Percentiles rank a stretch among this genome's conserved stretches.
Evolutionary conservation across 2,113 vertebrate species (phyloP).

Genomic region (Burhinus oedicnemus): DNA sequence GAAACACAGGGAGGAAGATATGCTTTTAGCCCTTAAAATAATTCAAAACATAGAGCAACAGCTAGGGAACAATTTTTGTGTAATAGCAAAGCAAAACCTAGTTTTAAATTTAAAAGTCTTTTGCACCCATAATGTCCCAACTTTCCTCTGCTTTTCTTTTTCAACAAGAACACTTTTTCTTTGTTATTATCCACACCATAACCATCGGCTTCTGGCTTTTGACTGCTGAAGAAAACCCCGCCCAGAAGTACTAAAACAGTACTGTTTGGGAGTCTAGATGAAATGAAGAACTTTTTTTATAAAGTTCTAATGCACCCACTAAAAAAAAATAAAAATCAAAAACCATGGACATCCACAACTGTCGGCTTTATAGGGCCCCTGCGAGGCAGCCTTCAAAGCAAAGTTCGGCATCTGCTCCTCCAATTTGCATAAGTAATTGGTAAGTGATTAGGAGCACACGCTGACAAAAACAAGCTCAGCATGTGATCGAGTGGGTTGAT

Average conservation of each 20-base stretch:
- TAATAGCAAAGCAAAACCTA: neutral
- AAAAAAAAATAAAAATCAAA: neutral
- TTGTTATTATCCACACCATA: neutral
- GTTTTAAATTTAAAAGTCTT: neutral
- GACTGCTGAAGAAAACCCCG: neutral
- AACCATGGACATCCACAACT: neutral
- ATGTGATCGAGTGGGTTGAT: conserved; percentile 19
- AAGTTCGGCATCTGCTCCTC: conserved; percentile 10
- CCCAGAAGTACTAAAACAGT: neutral
- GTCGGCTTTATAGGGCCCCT: neutral
- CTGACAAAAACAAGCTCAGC: conserved; percentile 54
- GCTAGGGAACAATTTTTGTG: neutral
- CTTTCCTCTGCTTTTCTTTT: neutral
- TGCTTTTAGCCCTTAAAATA: neutral
- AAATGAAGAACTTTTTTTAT: neutral
- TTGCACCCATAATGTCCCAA: neutral
- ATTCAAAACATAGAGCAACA: neutral
- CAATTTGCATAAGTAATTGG: conserved; percentile 55
- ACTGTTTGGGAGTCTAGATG: neutral
- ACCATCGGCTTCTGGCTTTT: neutral
- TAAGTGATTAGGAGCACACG: conserved; percentile 37
- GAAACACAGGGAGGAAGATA: neutral
- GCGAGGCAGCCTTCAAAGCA: neutral
- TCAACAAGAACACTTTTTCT: neutral
- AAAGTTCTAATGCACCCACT: neutral